Conservation (phyloP, 2,113 vertebrate species). For the Serranochromis macrocephalus region DNA sequence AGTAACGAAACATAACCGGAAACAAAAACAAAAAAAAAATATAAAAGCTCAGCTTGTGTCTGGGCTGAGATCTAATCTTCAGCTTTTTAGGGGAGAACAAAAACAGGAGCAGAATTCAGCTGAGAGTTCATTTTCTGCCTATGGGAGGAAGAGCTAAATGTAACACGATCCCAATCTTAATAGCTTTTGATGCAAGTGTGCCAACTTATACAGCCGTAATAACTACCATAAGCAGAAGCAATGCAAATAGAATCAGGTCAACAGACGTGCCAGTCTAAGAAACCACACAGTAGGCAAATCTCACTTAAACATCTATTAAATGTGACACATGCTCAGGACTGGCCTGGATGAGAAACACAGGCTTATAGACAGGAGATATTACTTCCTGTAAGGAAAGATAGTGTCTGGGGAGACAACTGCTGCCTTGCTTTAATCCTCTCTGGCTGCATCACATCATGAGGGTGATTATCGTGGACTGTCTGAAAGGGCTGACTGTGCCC, state of each 20-base stretch:
- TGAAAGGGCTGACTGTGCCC: constrained; percentile 39
- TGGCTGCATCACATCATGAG: constrained; percentile 13
- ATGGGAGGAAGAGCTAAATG: constrained; percentile 31
- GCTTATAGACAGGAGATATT: not conserved
- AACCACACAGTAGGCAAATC: constrained; percentile 27
- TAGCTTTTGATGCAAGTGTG: constrained; percentile 4
- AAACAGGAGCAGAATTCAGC: constrained; percentile 9
- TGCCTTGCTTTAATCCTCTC: constrained; percentile 34
- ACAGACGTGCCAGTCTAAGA: constrained; percentile 1
- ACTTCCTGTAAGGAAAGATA: constrained; percentile 38
- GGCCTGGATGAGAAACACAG: not conserved
- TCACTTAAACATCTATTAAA: not conserved
- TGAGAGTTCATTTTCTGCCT: constrained; percentile 33
- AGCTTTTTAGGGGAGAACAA: not conserved
- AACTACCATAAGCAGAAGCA: constrained; percentile 17
- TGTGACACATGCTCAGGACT: constrained; percentile 1
- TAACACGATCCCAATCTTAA: constrained; percentile 54
- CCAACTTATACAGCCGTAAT: constrained; percentile 45
- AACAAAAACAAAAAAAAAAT: not conserved
- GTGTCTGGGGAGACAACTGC: constrained; percentile 9
- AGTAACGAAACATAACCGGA: not conserved
- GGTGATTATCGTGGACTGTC: constrained; percentile 22
- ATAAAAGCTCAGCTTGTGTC: not conserved
- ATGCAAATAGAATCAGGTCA: constrained; percentile 18
- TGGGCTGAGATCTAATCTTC: not conserved